Percentiles rank a stretch among this genome's conserved stretches.
phyloP scores from a whole-genome alignment of 2,888 invertebrate species.

The Pogonocherus hispidulus region DNA sequence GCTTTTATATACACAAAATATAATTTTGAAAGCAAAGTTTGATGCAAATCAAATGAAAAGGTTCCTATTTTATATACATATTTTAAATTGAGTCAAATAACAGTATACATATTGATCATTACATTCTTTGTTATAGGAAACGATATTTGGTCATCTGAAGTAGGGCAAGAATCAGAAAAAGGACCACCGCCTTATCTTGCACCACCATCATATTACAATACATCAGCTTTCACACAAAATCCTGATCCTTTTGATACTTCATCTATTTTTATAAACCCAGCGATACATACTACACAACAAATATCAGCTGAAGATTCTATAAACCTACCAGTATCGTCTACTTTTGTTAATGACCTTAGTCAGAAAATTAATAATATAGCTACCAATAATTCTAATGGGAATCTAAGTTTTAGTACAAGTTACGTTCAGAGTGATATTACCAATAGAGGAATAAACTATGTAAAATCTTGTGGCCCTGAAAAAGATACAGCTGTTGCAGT shows the following conservation, averaged over 20 bases:
- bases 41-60: too few relatives aligned
- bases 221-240: conserved; percentile 58
- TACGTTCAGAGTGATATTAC: conserved; percentile 55
- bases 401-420: conserved; percentile 6
- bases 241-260: conserved; percentile 81
- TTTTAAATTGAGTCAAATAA: too few relatives aligned
- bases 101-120: too few relatives aligned
- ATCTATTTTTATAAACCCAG: conserved; percentile 47
- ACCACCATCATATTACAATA: conserved; percentile 73
- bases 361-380: conserved; percentile 3
- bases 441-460: conserved; percentile 54
- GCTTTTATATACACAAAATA: too few relatives aligned
- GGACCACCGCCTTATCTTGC: conserved; percentile 71
- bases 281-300: conserved; percentile 17
- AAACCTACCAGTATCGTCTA: background rate
- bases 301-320: conserved; percentile 5
- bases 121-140: conserved; percentile 46
- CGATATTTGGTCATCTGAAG: conserved; percentile 45
- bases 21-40: too few relatives aligned
- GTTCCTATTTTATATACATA: too few relatives aligned
- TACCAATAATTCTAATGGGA: conserved; percentile 24
- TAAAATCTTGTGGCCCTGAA: conserved; percentile 41
- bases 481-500: conserved; percentile 44
- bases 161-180: conserved; percentile 35
- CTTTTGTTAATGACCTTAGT: background rate